These are phyloP conservation scores for Pavo muticus DNA, from an alignment of 2,113 vertebrate species.

Conservation along the genomic window DNA sequence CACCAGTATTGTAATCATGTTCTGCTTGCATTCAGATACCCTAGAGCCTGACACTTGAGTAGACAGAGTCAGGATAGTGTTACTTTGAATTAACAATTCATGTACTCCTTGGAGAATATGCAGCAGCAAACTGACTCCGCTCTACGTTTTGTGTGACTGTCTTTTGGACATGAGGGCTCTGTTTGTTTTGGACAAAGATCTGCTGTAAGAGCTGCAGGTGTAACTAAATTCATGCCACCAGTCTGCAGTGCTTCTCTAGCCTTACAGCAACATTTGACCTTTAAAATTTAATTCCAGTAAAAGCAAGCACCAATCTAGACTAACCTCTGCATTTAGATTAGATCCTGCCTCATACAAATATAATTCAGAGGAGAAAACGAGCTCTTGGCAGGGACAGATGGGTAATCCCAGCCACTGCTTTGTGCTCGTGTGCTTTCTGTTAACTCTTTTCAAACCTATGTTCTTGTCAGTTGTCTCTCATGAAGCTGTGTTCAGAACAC, in stretches of 20 bases:
- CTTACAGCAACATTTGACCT: neutral
- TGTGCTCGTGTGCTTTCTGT: neutral
- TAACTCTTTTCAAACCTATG: neutral
- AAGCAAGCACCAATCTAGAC: neutral
- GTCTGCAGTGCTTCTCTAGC: neutral
- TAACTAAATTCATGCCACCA: neutral
- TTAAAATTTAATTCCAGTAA: constrained; percentile 14
- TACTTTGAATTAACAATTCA: neutral
- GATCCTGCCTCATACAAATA: neutral
- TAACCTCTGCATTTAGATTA: neutral
- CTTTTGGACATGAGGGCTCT: neutral
- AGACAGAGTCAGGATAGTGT: neutral
- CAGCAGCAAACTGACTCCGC: neutral
- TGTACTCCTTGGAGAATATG: neutral
- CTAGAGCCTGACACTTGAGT: neutral
- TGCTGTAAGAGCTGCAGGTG: neutral
- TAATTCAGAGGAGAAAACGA: constrained; percentile 23
- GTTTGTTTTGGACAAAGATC: neutral
- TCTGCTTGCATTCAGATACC: neutral
- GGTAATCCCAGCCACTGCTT: constrained; percentile 20
- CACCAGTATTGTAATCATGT: neutral
- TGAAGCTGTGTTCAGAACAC: neutral
- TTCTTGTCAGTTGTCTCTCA: neutral
- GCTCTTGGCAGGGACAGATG: constrained; percentile 1
- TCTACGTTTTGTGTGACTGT: neutral